Evolutionary conservation across 2,113 vertebrate species (phyloP), one percentile per base, ranked within the genome.

Genomic region (Montifringilla adamsi): DNA sequence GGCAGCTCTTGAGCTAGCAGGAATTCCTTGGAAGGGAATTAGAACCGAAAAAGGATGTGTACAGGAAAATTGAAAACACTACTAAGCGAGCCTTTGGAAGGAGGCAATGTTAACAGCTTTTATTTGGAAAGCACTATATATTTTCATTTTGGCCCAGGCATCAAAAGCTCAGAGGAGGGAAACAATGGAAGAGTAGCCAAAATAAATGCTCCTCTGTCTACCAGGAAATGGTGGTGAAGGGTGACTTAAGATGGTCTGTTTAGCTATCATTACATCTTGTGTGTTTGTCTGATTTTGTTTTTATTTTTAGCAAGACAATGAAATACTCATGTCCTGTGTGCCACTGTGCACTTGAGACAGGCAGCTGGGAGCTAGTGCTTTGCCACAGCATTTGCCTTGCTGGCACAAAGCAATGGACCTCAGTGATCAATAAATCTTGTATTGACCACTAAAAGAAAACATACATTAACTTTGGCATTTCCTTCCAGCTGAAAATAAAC

Each of bases 401-500:
- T 92, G 77, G 70, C n/a, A 64, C 30, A 86, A 70, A 81, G 30
- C n/a, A 84, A 30, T 84, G 73, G 90, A 92, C 62, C 53, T 67
- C 78, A 49, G 56, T 60, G 44, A 91, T 95, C 67, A 68, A 90
- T 94, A 91, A 87, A 72, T 96, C 85, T 95, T 84, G 56, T 88
- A 79, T 86, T 92, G 20, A 31, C 87, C 64, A 17, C 64, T 84
- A 74, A 95, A 84, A 91, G 13, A 77, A 93, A 95, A 41, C 43
- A 41, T 83, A 49, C 23, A 28, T 93, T 94, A 63, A 82, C 86
- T 91, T 47, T 15, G 56, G 67, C 70, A 73, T 83, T 95, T 95
- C 86, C 84, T 88, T 92, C 80, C 77, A 94, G 60, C 53, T 81
- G 76, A 68, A 95, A 94, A 93, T 95, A 95, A 96, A 82, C 50